Evolutionary conservation across 2,113 vertebrate genomes (phyloP), one percentile per base, ranked within the genome.

Genomic region (Aleadryas rufinucha): DNA sequence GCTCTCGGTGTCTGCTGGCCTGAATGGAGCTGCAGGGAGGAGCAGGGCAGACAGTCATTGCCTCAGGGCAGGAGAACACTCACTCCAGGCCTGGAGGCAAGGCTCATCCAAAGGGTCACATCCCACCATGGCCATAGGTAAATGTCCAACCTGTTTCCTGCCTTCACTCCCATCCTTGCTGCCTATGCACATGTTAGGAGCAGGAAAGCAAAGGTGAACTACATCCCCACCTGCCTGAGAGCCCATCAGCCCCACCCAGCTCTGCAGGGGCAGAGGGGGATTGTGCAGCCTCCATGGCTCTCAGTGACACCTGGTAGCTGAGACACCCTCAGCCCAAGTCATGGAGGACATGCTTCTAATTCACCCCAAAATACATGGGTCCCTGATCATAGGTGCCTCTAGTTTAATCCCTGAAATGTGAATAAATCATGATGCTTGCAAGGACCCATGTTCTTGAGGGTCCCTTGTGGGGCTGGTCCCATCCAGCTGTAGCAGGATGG

Each of bases 1-100:
- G 7, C 98, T 99, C 20, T 98, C 97, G 0, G 99, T 99, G 95
- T 99, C 99, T 3, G 95, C 97, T 11, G 99, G 99, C 81, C 98
- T 98, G 97, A 99, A 99, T 0, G 99, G 99, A 95, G 99, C 99
- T 99, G 96, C 44, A 53, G 41, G 10, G 39, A 89, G 52, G 52
- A 95, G 75, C 89, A 90, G 84, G 42, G 89, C 69, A 95, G 59
- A 79, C 2, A 8, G 63, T 93, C 54, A 95, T 47, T 39, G 49
- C 59, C 13, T 4, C 5, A 7, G 42, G 54, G 50, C 50, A 57
- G 49, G 57, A 85, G 42, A 79, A 4, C 0, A 4, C 41, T 57
- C 3, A 1, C 31, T 85, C n/a, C 82, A 5, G 0, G 24, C 7
- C 2, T 39, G 23, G 8, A 59, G 14, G 33, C 27, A 50, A 45